Percentiles rank a stretch among this genome's conserved stretches.
phyloP scores from a whole-genome alignment of 2,113 vertebrate genomes.

The Ursus arctos region DNA sequence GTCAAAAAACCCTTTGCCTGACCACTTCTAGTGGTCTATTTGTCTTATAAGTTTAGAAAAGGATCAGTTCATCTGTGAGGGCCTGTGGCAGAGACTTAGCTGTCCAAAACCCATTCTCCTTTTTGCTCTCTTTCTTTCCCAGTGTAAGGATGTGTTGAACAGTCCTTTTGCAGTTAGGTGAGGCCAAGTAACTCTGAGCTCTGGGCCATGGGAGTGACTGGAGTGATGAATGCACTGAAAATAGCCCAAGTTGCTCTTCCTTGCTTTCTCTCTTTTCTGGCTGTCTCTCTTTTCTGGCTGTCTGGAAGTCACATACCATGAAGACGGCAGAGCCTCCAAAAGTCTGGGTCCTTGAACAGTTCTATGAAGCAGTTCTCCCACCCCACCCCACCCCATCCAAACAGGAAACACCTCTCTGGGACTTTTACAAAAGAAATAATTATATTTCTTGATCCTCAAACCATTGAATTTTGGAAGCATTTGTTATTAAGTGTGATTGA shows the following conservation, averaged over 20 bases:
- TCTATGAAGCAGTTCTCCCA: background rate
- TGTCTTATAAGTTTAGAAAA: constrained; percentile 48
- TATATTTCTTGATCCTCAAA: background rate
- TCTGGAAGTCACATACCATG: background rate
- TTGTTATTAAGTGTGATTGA: background rate
- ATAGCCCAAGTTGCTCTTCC: background rate
- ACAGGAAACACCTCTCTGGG: background rate
- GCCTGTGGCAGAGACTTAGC: background rate
- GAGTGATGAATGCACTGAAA: constrained; percentile 35
- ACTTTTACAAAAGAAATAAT: background rate
- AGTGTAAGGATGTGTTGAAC: constrained; percentile 30
- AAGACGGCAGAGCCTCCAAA: background rate
- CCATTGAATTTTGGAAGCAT: background rate
- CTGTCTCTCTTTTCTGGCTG: background rate
- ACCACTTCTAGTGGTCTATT: constrained; percentile 38
- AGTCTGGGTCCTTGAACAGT: background rate
- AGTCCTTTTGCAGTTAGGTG: constrained; percentile 26
- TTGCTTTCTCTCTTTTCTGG: background rate
- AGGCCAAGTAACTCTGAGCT: background rate
- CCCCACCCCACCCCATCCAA: background rate
- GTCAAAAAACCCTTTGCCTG: background rate
- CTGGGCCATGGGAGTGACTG: background rate
- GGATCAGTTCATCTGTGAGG: background rate
- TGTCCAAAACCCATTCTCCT: constrained; percentile 28
- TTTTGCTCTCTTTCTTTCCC: background rate